Conservation (phyloP, 1,140 invertebrate genomes). For the Drosophila pseudoananassae region DNA sequence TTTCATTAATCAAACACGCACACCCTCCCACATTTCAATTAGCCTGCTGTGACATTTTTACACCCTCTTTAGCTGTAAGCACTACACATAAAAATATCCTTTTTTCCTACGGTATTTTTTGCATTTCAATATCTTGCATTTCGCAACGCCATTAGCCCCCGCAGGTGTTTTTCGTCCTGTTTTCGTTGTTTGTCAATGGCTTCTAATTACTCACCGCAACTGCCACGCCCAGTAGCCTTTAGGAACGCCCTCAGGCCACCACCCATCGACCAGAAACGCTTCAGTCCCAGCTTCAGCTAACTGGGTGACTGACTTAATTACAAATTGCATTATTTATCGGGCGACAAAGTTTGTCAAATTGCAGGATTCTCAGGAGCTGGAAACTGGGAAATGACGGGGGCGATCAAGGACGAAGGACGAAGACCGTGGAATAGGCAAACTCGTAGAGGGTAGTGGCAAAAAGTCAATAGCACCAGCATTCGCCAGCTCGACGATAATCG, state of each 20-base stretch:
- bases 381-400: background rate
- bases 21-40: constrained; percentile 5
- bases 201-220: constrained; percentile 67
- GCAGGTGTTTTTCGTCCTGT: constrained; percentile 12
- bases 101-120: background rate
- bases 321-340: constrained; percentile 81
- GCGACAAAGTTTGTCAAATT: constrained; percentile 80
- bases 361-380: constrained; percentile 18
- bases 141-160: background rate
- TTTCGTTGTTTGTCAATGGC: constrained; percentile 51
- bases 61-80: constrained; percentile 17
- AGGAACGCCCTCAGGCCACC: background rate
- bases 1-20: constrained; percentile 71
- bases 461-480: constrained; percentile 3
- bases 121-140: constrained; percentile 32
- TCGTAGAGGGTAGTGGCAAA: background rate
- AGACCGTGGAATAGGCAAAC: background rate
- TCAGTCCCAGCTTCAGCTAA: constrained; percentile 1
- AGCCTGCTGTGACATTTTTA: constrained; percentile 2
- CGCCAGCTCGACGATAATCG: constrained; percentile 15
- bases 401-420: background rate
- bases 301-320: constrained; percentile 79
- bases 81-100: constrained; percentile 30
- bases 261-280: background rate
- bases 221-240: constrained; percentile 4